Percentiles rank a stretch among this genome's conserved stretches.
Conservation (phyloP, 2,888 invertebrate genomes). For the Scrobipalpa costella region DNA sequence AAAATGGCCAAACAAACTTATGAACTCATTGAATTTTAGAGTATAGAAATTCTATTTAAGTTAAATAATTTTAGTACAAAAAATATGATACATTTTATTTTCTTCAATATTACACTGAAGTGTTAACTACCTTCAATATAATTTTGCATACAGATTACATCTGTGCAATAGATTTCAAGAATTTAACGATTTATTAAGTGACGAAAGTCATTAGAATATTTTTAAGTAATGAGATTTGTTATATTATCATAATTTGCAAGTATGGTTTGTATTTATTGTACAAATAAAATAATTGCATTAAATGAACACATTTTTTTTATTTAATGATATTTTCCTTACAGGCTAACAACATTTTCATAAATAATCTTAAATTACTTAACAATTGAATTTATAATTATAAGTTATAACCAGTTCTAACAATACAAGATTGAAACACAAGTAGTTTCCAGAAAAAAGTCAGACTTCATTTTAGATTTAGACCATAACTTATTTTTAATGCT, state of each 20-base stretch:
- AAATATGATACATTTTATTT: slow-evolving; percentile 44
- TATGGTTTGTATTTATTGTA: slow-evolving; percentile 81
- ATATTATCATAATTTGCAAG: slow-evolving; percentile 74
- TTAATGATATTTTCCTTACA: background rate
- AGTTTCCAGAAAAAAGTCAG: too few species aligned
- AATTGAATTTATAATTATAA: too few species aligned
- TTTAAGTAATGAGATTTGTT: slow-evolving; percentile 74
- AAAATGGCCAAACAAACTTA: slow-evolving; percentile 45
- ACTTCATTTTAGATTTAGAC: too few species aligned
- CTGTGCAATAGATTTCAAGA: slow-evolving; percentile 39
- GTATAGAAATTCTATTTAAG: slow-evolving; percentile 51
- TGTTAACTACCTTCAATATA: slow-evolving; percentile 5
- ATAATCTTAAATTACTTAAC: background rate
- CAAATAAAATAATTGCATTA: slow-evolving; percentile 77
- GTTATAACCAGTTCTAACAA: too few species aligned
- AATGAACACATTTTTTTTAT: slow-evolving; percentile 50
- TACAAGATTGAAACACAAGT: too few species aligned
- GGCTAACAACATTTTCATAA: background rate
- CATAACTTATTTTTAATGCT: too few species aligned
- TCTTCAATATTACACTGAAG: slow-evolving; percentile 4
- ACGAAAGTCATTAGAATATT: slow-evolving; percentile 45
- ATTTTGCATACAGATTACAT: slow-evolving; percentile 1
- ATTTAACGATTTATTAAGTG: slow-evolving; percentile 29
- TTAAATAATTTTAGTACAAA: slow-evolving; percentile 74
- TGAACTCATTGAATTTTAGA: slow-evolving; percentile 41